Percentiles rank a stretch among this genome's conserved stretches.
Conservation (phyloP, 2,113 vertebrate genomes). For the Oophaga pumilio region DNA sequence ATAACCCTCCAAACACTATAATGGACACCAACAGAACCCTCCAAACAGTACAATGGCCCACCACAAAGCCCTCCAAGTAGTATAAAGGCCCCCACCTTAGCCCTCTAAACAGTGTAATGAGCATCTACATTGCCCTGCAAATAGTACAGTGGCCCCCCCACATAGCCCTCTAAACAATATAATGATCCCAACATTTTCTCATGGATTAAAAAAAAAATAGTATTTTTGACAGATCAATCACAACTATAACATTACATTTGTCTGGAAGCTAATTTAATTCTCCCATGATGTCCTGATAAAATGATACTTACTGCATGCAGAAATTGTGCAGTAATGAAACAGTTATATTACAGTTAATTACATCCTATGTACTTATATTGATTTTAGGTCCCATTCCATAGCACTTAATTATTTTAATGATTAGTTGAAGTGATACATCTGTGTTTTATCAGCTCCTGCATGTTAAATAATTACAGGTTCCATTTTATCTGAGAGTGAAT, state of each 20-base stretch:
- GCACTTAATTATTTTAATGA: not conserved
- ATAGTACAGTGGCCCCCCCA: too few species aligned
- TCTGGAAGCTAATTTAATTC: not conserved
- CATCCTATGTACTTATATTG: not conserved
- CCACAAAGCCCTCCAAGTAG: too few species aligned
- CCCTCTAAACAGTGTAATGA: too few species aligned
- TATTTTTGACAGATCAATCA: not conserved
- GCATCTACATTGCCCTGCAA: too few species aligned
- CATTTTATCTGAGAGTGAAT: not conserved
- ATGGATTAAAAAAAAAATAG: not conserved
- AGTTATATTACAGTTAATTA: not conserved
- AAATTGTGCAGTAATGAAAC: not conserved
- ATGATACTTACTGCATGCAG: not conserved
- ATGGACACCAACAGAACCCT: too few species aligned
- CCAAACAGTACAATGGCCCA: too few species aligned
- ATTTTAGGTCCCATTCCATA: not conserved
- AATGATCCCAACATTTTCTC: too few species aligned
- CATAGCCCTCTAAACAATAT: too few species aligned
- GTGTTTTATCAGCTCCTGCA: not conserved
- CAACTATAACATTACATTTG: not conserved
- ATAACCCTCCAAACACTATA: too few species aligned
- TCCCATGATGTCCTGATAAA: not conserved
- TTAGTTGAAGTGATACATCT: not conserved
- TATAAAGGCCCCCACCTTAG: too few species aligned
- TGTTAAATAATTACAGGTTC: not conserved